Conservation (phyloP, 2,888 invertebrate genomes). For the Conops quadrifasciatus region DNA sequence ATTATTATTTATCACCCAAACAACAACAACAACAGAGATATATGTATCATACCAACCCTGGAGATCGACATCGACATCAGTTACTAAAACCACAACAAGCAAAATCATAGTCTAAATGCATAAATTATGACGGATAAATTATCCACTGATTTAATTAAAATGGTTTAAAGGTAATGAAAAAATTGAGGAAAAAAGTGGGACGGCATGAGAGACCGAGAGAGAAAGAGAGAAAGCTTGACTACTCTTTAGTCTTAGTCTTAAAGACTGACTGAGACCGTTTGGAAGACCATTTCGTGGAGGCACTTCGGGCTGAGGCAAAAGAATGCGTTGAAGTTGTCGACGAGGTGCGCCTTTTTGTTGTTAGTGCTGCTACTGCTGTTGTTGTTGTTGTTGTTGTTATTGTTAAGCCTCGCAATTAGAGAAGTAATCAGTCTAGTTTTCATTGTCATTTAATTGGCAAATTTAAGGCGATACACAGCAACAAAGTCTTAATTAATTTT, state of each 20-base stretch:
- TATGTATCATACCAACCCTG: no score
- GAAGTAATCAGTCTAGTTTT: neutral
- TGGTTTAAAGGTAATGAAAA: neutral
- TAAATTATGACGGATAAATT: neutral
- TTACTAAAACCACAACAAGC: conserved; percentile 5
- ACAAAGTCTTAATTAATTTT: conserved; percentile 12
- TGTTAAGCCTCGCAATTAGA: neutral
- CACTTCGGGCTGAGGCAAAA: no score
- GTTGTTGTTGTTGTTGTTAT: neutral
- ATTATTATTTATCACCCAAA: no score
- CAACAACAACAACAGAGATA: no score
- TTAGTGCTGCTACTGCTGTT: neutral
- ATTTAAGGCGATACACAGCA: neutral
- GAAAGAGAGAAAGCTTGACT: neutral
- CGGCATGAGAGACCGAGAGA: neutral
- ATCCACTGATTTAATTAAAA: conserved; percentile 15
- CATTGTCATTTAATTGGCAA: conserved; percentile 17
- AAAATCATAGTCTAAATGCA: no score
- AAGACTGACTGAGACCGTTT: no score
- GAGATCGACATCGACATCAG: no score
- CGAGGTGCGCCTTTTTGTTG: no score
- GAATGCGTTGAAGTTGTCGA: neutral
- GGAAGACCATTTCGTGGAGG: no score
- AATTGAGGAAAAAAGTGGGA: neutral
- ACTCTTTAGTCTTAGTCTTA: neutral